A percentile compares a stretch with the other conserved stretches of the same genome.
Evolutionary conservation across 37 sponge, comb jelly and placozoan species (phyloP).

Genomic region (Diacarnus erythraeanus): DNA sequence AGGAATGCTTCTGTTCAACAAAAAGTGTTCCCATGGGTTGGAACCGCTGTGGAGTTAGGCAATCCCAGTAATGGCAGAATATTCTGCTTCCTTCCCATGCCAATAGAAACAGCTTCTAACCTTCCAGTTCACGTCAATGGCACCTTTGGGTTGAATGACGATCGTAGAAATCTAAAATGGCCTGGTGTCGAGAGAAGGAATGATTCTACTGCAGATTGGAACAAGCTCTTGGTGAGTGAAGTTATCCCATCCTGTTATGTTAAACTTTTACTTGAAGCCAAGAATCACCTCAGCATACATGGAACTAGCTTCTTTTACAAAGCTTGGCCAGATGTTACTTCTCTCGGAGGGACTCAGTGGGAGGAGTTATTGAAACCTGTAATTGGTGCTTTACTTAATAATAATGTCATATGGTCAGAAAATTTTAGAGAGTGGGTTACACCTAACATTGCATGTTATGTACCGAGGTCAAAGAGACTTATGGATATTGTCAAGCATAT

Average conservation of each 20-base stretch:
- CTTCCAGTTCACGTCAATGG: conserved; percentile 73
- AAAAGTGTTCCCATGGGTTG: conserved; percentile 54
- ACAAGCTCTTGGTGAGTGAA: conserved; percentile 31
- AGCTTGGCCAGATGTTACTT: conserved; percentile 36
- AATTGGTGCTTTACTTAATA: conserved; percentile 3
- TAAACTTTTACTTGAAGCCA: conserved; percentile 24
- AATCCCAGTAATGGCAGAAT: conserved; percentile 26
- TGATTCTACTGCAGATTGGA: conserved; percentile 58
- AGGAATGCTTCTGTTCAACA: background rate
- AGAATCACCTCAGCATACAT: background rate
- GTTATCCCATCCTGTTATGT: conserved; percentile 53
- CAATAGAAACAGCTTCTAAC: conserved; percentile 27
- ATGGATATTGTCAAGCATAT: background rate
- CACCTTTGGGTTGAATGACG: conserved; percentile 60
- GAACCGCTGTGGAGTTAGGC: conserved; percentile 20
- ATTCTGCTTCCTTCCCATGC: conserved; percentile 75
- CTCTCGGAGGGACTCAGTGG: conserved; percentile 26
- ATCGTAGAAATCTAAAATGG: conserved; percentile 68
- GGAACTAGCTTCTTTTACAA: conserved; percentile 6
- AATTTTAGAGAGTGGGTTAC: conserved; percentile 16
- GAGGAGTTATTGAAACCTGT: conserved; percentile 22
- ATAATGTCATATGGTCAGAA: background rate
- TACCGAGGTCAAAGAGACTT: conserved; percentile 1
- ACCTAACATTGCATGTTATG: background rate
- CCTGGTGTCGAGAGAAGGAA: conserved; percentile 42